These are phyloP conservation scores for Sebastes iracundus DNA, from an alignment of 2,797 vertebrate species.

Conservation along the genomic window DNA sequence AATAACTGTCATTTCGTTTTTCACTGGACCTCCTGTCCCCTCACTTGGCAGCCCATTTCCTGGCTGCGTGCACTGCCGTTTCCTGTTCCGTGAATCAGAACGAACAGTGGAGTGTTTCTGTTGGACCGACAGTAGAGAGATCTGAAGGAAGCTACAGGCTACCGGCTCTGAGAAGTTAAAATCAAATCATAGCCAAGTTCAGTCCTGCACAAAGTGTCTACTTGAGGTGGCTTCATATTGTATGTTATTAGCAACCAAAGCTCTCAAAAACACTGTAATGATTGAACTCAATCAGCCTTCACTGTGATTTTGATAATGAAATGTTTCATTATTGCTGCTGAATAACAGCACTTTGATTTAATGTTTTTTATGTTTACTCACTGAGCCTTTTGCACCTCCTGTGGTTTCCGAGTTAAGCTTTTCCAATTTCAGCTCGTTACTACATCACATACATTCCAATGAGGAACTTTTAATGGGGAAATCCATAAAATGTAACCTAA, in stretches of 20 bases:
- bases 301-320: constrained; percentile 31
- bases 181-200: constrained; percentile 31
- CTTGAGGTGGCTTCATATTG: background rate
- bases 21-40: constrained; percentile 60
- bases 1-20: constrained; percentile 70
- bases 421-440: constrained; percentile 5
- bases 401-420: constrained; percentile 12
- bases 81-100: constrained; percentile 67
- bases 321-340: constrained; percentile 26
- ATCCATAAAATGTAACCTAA: constrained; percentile 9
- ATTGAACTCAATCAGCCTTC: constrained; percentile 14
- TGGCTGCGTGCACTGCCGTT: constrained; percentile 61
- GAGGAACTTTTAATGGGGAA: background rate
- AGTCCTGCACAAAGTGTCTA: background rate
- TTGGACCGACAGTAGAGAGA: constrained; percentile 30
- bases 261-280: constrained; percentile 14
- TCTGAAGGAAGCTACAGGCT: constrained; percentile 11
- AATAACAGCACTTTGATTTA: constrained; percentile 18
- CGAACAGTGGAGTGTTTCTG: constrained; percentile 45
- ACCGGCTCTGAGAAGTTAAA: constrained; percentile 36
- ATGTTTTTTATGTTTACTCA: background rate
- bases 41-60: constrained; percentile 73
- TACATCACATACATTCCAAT: constrained; percentile 10
- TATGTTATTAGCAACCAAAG: constrained; percentile 9
- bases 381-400: constrained; percentile 12